phyloP scores from a whole-genome alignment of 2,113 vertebrate genomes.

The Elephas maximus region DNA sequence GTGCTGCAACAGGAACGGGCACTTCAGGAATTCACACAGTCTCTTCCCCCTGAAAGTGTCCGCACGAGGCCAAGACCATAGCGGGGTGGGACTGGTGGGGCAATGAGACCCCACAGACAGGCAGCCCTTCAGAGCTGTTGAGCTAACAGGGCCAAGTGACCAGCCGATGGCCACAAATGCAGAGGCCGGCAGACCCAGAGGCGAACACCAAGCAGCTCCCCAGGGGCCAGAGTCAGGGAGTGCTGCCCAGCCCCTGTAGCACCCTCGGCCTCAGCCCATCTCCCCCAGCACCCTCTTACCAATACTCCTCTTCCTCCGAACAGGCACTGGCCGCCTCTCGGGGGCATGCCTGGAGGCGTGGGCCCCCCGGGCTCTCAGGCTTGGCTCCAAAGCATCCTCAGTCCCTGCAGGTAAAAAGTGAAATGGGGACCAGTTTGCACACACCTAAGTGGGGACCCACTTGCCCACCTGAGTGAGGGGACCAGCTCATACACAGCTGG shows the following conservation, averaged over 20 bases:
- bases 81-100: conserved; percentile 9
- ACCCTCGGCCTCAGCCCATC: background rate
- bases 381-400: conserved; percentile 93
- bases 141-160: background rate
- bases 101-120: conserved; percentile 51
- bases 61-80: conserved; percentile 79
- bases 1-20: conserved; percentile 93
- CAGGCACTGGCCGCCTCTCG: conserved; percentile 93
- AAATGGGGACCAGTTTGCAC: background rate
- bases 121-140: background rate
- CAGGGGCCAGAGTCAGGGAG: background rate
- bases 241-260: background rate
- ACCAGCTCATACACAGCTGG: background rate
- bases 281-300: conserved; percentile 89
- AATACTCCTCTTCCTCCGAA: conserved; percentile 96
- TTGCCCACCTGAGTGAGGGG: background rate
- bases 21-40: conserved; percentile 94
- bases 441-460: background rate
- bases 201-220: background rate
- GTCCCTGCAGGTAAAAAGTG: conserved; percentile 89
- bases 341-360: conserved; percentile 89
- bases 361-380: conserved; percentile 90
- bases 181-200: background rate
- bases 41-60: conserved; percentile 84
- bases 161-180: background rate